Evolutionary conservation across 2,113 vertebrate genomes (phyloP).

Genomic region (Myiagra hebetior): DNA sequence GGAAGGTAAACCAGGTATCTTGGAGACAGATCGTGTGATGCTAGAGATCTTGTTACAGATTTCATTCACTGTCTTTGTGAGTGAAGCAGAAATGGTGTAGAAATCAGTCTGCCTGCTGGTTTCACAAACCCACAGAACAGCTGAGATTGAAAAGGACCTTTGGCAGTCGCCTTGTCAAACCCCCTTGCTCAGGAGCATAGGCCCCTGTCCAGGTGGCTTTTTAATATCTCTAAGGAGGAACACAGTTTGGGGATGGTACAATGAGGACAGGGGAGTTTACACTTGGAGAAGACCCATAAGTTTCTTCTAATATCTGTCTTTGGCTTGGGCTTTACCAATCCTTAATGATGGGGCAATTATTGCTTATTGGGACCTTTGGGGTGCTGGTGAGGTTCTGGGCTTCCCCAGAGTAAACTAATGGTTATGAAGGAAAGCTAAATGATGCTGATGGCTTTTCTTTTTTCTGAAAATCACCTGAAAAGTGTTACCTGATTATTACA

Average conservation of each 20-base stretch:
- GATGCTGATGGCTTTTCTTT: not conserved
- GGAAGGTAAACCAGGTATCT: not conserved
- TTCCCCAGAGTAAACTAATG: not conserved
- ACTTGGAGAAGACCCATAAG: not conserved
- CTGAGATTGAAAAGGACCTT: not conserved
- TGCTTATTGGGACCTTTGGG: not conserved
- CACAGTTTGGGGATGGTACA: not conserved
- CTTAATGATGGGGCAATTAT: not conserved
- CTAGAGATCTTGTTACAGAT: not conserved
- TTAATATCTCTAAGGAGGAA: not conserved
- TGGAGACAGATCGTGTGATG: not conserved
- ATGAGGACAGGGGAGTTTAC: not conserved
- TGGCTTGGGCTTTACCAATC: not conserved
- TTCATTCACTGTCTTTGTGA: not conserved
- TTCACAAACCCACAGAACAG: not conserved
- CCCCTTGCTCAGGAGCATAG: not conserved
- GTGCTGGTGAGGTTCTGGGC: not conserved
- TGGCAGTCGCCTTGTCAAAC: not conserved
- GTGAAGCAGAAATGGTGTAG: not conserved
- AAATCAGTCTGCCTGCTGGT: not conserved
- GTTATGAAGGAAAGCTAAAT: not conserved
- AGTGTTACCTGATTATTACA: not conserved
- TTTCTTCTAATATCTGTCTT: not conserved
- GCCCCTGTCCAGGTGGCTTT: not conserved
- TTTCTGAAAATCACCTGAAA: not conserved